phyloP scores from a whole-genome alignment of 2,113 vertebrate genomes.

The Phoxinus phoxinus region DNA sequence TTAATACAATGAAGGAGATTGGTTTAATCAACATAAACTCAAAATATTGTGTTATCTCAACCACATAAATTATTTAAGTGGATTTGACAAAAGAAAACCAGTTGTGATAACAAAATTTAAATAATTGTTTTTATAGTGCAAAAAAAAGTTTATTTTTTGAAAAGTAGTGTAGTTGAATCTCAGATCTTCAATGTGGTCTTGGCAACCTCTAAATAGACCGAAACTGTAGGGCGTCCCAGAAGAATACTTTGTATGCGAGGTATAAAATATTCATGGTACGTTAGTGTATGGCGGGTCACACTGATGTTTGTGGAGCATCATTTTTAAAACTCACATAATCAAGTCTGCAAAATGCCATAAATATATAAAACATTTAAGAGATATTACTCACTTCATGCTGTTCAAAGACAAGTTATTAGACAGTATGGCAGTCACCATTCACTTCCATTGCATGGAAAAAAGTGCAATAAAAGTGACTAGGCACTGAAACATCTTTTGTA shows the following conservation, averaged over 20 bases:
- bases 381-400: not conserved
- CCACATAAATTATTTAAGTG: too few species aligned
- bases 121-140: too few species aligned
- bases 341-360: not conserved
- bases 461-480: too few species aligned
- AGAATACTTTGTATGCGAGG: not conserved
- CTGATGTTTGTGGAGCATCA: not conserved
- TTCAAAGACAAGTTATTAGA: not conserved
- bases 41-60: too few species aligned
- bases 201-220: not conserved
- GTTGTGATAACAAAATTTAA: too few species aligned
- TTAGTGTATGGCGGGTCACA: not conserved
- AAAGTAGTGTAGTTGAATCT: not conserved
- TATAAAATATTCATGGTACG: constrained; percentile 12
- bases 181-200: not conserved
- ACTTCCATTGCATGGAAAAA: not conserved
- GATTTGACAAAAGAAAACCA: too few species aligned
- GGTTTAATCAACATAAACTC: too few species aligned
- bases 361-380: not conserved
- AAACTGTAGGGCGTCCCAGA: not conserved
- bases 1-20: too few species aligned
- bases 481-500: not conserved
- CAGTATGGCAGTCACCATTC: not conserved
- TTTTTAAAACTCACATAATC: constrained; percentile 18
- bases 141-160: not conserved